Base-by-base conservation (phyloP, 2,113 vertebrate genomes). In the Hippotragus niger region DNA sequence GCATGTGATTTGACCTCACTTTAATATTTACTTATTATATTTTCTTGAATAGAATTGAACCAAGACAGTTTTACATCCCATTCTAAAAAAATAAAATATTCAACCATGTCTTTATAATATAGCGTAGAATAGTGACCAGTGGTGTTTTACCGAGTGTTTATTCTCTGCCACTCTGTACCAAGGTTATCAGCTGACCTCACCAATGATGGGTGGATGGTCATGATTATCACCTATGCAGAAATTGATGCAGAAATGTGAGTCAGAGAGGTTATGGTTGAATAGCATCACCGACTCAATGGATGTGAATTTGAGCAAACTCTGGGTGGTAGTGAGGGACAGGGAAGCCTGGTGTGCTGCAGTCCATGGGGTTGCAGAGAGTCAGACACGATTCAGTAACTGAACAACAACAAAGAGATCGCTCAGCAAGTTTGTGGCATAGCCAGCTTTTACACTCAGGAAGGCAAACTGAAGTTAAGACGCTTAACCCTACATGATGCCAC, bases 401-500 rank as follows among this genome's bases (percentile, higher is more conserved):
- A 43, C 71, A 43, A 43, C 0, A 40, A 43, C 40, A 43, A 14
- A 43, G 23, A 15, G 81, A 47, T 85, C 23, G 80, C 94, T 33
- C 47, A 60, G 58, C 6, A 60, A 29, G 27, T 36, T 7, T 58
- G 62, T 10, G 53, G 43, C 50, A 47, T 55, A 86, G 53, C 50
- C 7, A 14, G 6, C 6, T 5, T 52, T 50, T 83, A 58, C 1
- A 25, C 11, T 40, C 40, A 40, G 13, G 52, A 71, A 88, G 71
- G 25, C 43, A 55, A 33, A 19, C 45, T 21, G 43, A 2, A 21
- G 6, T 45, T 16, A 47, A 74, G 52, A 31, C 0, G 2, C 7
- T 60, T 19, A 15, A 31, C 7, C 53, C 80, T 50, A 2, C 13
- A 4, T 2, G 1, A 7, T 3, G 50, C 17, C 3, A 1, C 14